Percentiles rank a stretch among this genome's conserved stretches.
Evolutionary conservation across 2,888 invertebrate genomes (phyloP).

Genomic region (Pseudococcus longispinus): DNA sequence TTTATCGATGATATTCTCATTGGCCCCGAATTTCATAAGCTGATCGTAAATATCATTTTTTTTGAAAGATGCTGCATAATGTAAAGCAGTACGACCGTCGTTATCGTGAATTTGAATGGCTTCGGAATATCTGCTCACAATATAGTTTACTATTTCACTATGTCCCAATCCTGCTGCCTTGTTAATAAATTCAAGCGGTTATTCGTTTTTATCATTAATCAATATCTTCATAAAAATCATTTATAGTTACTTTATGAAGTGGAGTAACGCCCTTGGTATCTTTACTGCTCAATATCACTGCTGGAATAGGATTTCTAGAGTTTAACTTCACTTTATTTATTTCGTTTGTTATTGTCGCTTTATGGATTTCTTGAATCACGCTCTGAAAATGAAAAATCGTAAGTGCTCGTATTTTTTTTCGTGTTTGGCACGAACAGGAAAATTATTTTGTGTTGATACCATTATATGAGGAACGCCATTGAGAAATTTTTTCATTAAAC

Average conservation of each 20-base stretch:
- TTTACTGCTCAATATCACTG: conserved; percentile 76
- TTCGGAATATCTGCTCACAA: conserved; percentile 74
- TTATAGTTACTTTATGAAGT: conserved; percentile 76
- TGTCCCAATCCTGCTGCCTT: conserved; percentile 85
- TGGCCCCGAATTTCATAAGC: conserved; percentile 81
- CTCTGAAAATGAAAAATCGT: conserved; percentile 65
- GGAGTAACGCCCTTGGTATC: conserved; percentile 83
- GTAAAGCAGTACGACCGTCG: conserved; percentile 85
- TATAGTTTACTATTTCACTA: conserved; percentile 75
- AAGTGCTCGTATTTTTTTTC: not conserved
- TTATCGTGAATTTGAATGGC: conserved; percentile 76
- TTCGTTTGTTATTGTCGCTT: conserved; percentile 78
- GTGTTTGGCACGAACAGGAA: not conserved
- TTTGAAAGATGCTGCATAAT: conserved; percentile 83
- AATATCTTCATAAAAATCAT: not conserved
- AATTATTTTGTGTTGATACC: conserved; percentile 67
- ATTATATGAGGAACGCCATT: conserved; percentile 94
- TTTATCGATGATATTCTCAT: conserved; percentile 82
- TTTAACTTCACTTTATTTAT: conserved; percentile 73
- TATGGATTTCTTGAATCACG: conserved; percentile 81
- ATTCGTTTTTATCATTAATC: not conserved
- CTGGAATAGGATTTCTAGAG: conserved; percentile 73
- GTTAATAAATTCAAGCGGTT: not conserved
- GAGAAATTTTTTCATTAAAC: conserved; percentile 81
- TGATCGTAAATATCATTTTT: conserved; percentile 81